Evolutionary conservation across 2,888 invertebrate genomes (phyloP).

Genomic region (Drosophila quasianomalipes): DNA sequence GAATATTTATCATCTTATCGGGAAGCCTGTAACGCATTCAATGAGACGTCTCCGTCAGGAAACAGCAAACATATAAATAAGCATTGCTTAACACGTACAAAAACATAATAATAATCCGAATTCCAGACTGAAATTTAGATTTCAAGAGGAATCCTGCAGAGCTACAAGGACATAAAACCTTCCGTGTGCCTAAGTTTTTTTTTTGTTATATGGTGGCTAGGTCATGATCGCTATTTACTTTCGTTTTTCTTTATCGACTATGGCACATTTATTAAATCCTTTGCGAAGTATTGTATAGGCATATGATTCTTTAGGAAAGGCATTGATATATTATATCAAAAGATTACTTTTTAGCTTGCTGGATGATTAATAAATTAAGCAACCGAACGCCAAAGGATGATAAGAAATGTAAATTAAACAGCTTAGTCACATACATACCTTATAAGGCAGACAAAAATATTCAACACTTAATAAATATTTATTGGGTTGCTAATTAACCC

Average conservation of each 20-base stretch:
- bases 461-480: constrained; percentile 45
- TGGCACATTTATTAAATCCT: neutral
- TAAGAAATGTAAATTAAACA: neutral
- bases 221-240: neutral
- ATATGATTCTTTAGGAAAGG: neutral
- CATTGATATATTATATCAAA: neutral
- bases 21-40: neutral
- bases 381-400: neutral
- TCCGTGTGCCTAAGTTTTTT: neutral
- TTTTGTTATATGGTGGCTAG: neutral
- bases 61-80: neutral
- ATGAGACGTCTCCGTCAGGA: neutral
- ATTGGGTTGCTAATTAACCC: constrained; percentile 59
- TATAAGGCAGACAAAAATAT: constrained; percentile 1
- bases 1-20: neutral
- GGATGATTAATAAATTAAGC: neutral
- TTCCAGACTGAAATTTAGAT: neutral
- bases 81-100: neutral
- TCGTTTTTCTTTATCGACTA: neutral
- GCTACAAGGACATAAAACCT: neutral
- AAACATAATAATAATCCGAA: neutral
- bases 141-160: too few relatives aligned
- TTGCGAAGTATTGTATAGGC: neutral
- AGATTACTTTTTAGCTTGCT: neutral
- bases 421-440: neutral